A percentile compares a stretch with the other conserved stretches of the same genome.
Evolutionary conservation across 2,797 vertebrate genomes (phyloP).

Genomic region (Crax fasciolata): DNA sequence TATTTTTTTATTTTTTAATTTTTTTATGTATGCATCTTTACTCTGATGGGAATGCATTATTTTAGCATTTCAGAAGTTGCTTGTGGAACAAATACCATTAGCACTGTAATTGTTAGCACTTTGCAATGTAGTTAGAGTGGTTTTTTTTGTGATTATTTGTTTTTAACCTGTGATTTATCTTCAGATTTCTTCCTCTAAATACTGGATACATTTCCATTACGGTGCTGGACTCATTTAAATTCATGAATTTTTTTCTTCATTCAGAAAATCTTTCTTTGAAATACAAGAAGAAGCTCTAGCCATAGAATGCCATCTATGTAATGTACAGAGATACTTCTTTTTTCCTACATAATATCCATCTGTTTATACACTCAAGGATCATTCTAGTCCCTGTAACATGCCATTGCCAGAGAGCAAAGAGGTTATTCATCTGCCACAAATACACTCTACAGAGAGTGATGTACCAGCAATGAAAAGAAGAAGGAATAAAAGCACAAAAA

Average conservation of each 20-base stretch:
- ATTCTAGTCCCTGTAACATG: not conserved
- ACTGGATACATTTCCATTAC: not conserved
- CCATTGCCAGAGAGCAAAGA: not conserved
- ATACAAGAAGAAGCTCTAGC: not conserved
- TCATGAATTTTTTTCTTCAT: not conserved
- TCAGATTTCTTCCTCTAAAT: not conserved
- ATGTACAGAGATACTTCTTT: not conserved
- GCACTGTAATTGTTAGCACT: not conserved
- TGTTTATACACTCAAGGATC: not conserved
- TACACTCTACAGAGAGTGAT: not conserved
- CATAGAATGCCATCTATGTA: not conserved
- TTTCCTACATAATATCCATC: not conserved
- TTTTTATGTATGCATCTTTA: not conserved
- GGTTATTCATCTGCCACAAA: not conserved
- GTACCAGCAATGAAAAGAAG: not conserved
- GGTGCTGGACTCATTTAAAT: not conserved
- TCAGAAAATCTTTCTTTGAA: not conserved
- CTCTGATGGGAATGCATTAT: not conserved
- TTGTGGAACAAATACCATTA: slow-evolving; percentile 45
- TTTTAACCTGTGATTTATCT: not conserved
- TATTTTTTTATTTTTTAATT: not conserved
- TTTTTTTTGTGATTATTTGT: not conserved
- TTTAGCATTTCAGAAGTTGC: not conserved
- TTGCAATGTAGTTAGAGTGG: not conserved
- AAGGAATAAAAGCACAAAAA: not conserved